These are phyloP conservation scores for Caloenas nicobarica DNA, from an alignment of 2,113 vertebrate species.

Conservation along the genomic window DNA sequence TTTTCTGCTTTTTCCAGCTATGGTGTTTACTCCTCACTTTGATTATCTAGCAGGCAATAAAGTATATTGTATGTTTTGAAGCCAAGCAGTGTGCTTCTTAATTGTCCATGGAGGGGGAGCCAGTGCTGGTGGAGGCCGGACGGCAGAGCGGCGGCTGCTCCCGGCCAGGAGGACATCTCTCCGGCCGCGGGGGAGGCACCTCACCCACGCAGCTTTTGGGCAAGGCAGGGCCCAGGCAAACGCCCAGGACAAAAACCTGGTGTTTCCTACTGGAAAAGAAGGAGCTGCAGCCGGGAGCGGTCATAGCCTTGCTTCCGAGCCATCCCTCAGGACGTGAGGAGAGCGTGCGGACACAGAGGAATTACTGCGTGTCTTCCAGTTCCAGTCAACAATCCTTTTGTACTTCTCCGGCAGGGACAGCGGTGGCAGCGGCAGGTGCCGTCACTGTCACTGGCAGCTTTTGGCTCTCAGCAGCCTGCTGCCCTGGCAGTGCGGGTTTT, in stretches of 20 bases:
- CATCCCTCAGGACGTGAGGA: background rate
- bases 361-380: accelerated
- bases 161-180: background rate
- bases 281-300: background rate
- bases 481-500: background rate
- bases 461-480: background rate
- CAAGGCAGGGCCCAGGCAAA: background rate
- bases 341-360: accelerated
- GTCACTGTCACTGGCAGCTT: background rate
- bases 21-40: conserved; percentile 71
- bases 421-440: background rate
- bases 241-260: background rate
- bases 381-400: no score
- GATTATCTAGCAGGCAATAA: conserved; percentile 76
- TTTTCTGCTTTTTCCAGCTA: conserved; percentile 75
- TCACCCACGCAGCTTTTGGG: background rate
- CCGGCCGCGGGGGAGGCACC: background rate
- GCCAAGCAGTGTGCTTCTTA: conserved; percentile 44
- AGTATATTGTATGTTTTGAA: conserved; percentile 76
- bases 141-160: background rate
- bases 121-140: background rate
- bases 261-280: background rate
- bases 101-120: background rate
- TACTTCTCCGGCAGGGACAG: background rate
- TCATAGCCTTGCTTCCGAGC: background rate